phyloP scores from a whole-genome alignment of 2,888 invertebrate species.

The Mythimna vitellina region DNA sequence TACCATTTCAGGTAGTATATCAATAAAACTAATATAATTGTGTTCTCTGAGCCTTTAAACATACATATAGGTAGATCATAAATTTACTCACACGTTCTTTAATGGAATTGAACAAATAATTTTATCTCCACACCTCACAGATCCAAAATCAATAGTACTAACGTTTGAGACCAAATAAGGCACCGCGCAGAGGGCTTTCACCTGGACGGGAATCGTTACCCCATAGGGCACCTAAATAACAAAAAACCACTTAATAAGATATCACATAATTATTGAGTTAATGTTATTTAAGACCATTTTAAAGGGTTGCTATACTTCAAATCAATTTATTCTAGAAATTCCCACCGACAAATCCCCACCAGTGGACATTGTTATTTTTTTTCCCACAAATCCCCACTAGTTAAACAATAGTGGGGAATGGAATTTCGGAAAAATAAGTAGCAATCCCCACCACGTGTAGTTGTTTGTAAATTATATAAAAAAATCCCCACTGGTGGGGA shows the following conservation, averaged over 20 bases:
- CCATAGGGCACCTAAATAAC: conserved; percentile 89
- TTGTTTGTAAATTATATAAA: too few relatives aligned
- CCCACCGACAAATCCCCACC: too few relatives aligned
- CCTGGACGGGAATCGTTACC: conserved; percentile 89
- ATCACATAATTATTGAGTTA: neutral
- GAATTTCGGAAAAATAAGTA: too few relatives aligned
- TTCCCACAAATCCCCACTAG: too few relatives aligned
- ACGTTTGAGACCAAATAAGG: conserved; percentile 88
- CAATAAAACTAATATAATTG: too few relatives aligned
- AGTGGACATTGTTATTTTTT: too few relatives aligned
- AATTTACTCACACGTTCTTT: conserved; percentile 89
- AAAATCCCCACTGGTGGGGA: too few relatives aligned
- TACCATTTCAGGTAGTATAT: too few relatives aligned
- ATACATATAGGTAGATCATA: neutral
- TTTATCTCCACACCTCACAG: conserved; percentile 91
- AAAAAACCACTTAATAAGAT: conserved; percentile 1
- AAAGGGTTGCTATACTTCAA: neutral
- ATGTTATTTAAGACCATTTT: neutral
- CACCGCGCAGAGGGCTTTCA: conserved; percentile 90
- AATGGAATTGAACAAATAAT: conserved; percentile 88
- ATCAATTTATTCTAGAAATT: too few relatives aligned
- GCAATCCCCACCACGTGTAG: too few relatives aligned
- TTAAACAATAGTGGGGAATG: too few relatives aligned
- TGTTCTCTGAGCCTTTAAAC: too few relatives aligned
- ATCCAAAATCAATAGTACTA: conserved; percentile 87